phyloP scores from a whole-genome alignment of 1,140 invertebrate genomes.

The Drosophila pachea region DNA sequence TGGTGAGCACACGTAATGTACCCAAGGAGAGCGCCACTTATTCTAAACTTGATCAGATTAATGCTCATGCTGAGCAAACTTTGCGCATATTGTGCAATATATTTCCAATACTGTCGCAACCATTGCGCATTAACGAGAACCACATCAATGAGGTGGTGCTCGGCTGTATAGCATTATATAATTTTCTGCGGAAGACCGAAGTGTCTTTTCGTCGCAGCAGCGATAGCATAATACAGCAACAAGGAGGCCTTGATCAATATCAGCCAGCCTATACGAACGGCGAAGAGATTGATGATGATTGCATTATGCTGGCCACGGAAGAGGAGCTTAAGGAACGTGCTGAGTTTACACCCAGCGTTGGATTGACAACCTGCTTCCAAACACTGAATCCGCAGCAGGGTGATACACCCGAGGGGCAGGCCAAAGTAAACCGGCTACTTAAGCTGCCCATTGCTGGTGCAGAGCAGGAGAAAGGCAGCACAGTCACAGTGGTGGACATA shows the following conservation, averaged over 20 bases:
- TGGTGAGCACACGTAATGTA: conserved; percentile 62
- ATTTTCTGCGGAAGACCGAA: conserved; percentile 76
- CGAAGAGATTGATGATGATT: conserved; percentile 71
- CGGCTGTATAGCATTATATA: conserved; percentile 72
- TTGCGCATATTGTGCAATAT: conserved; percentile 75
- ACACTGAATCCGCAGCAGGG: conserved; percentile 59
- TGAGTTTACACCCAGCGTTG: conserved; percentile 70
- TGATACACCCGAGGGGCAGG: conserved; percentile 60
- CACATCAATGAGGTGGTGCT: conserved; percentile 72
- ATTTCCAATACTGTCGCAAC: conserved; percentile 71
- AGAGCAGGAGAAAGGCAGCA: not conserved
- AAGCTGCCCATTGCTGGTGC: conserved; percentile 39
- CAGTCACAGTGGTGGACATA: conserved; percentile 53
- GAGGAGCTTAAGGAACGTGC: conserved; percentile 67
- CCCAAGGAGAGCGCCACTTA: conserved; percentile 53
- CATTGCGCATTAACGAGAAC: conserved; percentile 67
- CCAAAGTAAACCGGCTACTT: conserved; percentile 65
- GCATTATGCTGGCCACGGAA: conserved; percentile 72
- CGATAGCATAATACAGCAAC: conserved; percentile 68
- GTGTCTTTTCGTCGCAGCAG: conserved; percentile 66
- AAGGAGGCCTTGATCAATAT: conserved; percentile 46
- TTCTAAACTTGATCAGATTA: conserved; percentile 54
- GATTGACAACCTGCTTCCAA: conserved; percentile 70
- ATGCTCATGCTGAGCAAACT: conserved; percentile 68
- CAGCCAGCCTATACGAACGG: conserved; percentile 57